Base-by-base conservation (phyloP, 2,113 vertebrate genomes). In the Kryptolebias marmoratus region DNA sequence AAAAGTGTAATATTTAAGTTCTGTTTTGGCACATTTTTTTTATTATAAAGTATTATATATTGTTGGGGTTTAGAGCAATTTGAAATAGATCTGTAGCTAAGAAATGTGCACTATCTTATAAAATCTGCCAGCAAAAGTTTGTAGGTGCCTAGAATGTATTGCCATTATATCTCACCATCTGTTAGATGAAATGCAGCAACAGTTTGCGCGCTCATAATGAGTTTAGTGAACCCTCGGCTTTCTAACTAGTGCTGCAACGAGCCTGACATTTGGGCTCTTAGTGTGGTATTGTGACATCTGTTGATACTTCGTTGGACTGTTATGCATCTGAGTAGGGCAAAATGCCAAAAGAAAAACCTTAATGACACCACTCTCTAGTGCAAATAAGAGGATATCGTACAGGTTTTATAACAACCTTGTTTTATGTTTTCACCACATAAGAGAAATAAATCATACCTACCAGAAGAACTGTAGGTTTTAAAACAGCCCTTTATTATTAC, bases 181-280 rank as follows among this genome's bases (percentile, higher is more conserved):
- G 50, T 75, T 12, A 11, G 10, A 36, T 30, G 32, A 44, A 47
- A 54, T 68, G 47, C 47, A 30, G 10, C 6, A 64, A 22, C 48
- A 66, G 47, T 28, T 67, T 67, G 11, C n/a, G 52, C 50, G 22
- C 15, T 39, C 31, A 39, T 54, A 61, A 61, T 47, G 49, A 48
- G 9, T 47, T 11, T 28, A 14, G 15, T 48, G 28, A 53, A 28
- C 22, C 48, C 18, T n/a, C 56, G 58, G 47, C 42, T 13, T 42
- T n/a, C 53, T 4, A 42, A 31, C 9, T 42, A 58, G 36, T 65
- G 62, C 16, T 14, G 30, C 32, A 18, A 45, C 18, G 13, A 53
- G 1, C 1, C 7, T 55, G 57, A 42, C 11, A 30, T 10, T 68
- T 58, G 18, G 27, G 27, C 6, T 68, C 28, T 16, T 16, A 8